These are phyloP conservation scores for Popillia japonica DNA, from an alignment of 1,140 invertebrate species.

Conservation along the genomic window DNA sequence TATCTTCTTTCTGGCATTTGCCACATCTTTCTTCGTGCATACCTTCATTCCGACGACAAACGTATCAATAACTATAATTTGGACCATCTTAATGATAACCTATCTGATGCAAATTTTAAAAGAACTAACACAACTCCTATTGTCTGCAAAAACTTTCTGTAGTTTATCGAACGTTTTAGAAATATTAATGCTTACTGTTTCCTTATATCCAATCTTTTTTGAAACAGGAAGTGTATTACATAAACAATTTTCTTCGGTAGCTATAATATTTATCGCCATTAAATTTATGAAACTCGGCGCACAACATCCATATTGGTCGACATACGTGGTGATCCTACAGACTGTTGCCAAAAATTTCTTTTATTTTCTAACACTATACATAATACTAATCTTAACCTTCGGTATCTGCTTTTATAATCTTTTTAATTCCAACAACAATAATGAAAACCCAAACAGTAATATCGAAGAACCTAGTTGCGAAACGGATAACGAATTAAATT, in stretches of 20 bases:
- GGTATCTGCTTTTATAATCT: background rate
- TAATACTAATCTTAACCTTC: background rate
- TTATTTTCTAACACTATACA: background rate
- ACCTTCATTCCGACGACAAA: background rate
- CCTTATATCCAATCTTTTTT: background rate
- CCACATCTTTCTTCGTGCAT: background rate
- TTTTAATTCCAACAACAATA: background rate
- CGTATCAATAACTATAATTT: background rate
- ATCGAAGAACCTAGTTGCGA: background rate
- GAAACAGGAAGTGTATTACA: conserved; percentile 53
- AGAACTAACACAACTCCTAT: background rate
- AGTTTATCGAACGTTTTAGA: conserved; percentile 15
- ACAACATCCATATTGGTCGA: conserved; percentile 76
- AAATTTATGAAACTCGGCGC: conserved; percentile 80
- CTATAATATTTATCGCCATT: conserved; percentile 76
- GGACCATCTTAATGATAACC: conserved; percentile 5
- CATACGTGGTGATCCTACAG: conserved; percentile 80
- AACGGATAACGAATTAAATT: conserved; percentile 62
- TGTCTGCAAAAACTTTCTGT: background rate
- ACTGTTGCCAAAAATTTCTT: conserved; percentile 78
- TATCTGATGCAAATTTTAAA: conserved; percentile 38
- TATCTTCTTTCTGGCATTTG: background rate
- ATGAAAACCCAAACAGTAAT: background rate
- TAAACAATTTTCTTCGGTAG: conserved; percentile 69
- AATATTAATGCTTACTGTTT: background rate